phyloP scores from a whole-genome alignment of 2,113 vertebrate genomes.

The Chiloscyllium plagiosum region DNA sequence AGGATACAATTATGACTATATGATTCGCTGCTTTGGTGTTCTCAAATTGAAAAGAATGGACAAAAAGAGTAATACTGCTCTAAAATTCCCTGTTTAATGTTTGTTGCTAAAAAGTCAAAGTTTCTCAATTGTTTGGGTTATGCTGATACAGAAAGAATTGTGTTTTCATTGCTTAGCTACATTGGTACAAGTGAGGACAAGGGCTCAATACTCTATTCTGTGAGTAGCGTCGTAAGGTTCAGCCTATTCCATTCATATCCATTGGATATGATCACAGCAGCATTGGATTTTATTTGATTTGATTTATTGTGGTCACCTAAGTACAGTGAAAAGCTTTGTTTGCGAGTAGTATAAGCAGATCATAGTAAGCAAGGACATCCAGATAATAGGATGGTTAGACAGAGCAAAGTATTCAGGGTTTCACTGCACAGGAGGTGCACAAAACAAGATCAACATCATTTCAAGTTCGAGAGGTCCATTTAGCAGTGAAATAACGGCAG shows the following conservation, averaged over 20 bases:
- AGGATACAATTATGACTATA: slow-evolving; percentile 31
- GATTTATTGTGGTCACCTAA: too few species aligned
- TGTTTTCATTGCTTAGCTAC: not conserved
- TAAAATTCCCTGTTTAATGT: not conserved
- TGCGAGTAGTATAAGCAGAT: too few species aligned
- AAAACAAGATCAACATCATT: too few species aligned
- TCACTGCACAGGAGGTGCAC: too few species aligned
- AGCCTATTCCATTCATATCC: not conserved
- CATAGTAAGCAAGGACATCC: too few species aligned
- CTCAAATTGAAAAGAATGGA: not conserved
- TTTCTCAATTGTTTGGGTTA: not conserved
- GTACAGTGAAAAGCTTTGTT: too few species aligned
- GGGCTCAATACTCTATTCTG: not conserved
- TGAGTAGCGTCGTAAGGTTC: too few species aligned
- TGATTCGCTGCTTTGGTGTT: not conserved
- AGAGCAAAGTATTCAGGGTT: too few species aligned
- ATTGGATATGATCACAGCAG: not conserved
- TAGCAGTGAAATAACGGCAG: too few species aligned
- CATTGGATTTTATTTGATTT: not conserved
- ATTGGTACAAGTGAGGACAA: not conserved
- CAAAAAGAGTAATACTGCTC: not conserved
- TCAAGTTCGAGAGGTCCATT: too few species aligned
- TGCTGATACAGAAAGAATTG: not conserved
- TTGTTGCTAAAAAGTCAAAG: not conserved
- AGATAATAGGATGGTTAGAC: too few species aligned